phyloP scores from a whole-genome alignment of 1,140 invertebrate species.

The Dendroctonus ponderosae region DNA sequence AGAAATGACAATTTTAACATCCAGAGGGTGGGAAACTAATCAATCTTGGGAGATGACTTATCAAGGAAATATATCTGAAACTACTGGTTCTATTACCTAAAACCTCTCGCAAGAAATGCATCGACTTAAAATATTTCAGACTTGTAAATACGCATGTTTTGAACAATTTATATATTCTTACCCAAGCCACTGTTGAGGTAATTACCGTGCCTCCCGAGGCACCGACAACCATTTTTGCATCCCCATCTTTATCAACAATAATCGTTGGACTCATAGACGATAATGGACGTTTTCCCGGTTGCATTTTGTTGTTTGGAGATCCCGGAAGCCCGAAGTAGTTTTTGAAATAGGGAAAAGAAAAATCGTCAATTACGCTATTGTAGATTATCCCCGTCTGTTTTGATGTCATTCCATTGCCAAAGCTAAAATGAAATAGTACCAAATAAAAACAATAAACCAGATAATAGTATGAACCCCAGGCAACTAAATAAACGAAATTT shows the following conservation, averaged over 20 bases:
- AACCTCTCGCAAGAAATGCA: no score
- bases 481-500: no score
- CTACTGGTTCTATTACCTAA: no score
- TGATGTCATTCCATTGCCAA: conserved; percentile 75
- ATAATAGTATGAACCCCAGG: no score
- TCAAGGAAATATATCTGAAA: no score
- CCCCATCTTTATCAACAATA: conserved; percentile 68
- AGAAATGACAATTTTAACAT: no score
- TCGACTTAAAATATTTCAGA: no score
- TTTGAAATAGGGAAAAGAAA: conserved; percentile 72
- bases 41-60: no score
- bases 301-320: conserved; percentile 76
- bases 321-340: conserved; percentile 79
- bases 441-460: background rate
- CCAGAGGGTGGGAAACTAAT: no score
- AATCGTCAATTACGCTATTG: conserved; percentile 96
- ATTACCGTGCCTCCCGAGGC: conserved; percentile 93
- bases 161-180: conserved; percentile 50
- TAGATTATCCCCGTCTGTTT: conserved; percentile 85
- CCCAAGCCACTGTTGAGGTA: conserved; percentile 75
- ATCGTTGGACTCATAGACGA: conserved; percentile 92
- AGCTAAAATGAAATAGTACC: conserved; percentile 58
- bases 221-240: conserved; percentile 79
- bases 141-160: background rate
- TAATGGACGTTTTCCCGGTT: conserved; percentile 78